These are phyloP conservation scores for Lasioglossum oenotherae DNA, from an alignment of 2,888 invertebrate species.

Conservation along the genomic window DNA sequence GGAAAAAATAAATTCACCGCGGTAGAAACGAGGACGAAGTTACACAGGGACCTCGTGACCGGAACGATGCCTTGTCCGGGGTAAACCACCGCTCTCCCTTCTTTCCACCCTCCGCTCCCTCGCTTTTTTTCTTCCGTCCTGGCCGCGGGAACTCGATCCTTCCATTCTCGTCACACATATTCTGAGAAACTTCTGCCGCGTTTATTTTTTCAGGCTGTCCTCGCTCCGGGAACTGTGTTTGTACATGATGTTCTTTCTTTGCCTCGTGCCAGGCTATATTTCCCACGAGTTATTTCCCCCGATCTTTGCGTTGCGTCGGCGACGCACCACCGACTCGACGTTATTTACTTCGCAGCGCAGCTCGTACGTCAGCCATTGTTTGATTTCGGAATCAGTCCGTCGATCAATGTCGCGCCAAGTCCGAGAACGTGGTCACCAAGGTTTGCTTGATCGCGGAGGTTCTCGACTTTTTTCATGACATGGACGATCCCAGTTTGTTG, in stretches of 20 bases:
- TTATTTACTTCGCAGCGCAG: neutral
- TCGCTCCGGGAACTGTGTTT: neutral
- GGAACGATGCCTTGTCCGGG: constrained; percentile 67
- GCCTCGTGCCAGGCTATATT: constrained; percentile 19
- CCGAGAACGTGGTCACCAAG: too few relatives aligned
- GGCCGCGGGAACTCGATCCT: constrained; percentile 48
- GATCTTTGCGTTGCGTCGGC: neutral
- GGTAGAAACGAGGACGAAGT: constrained; percentile 57
- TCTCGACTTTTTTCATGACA: too few relatives aligned
- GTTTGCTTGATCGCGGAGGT: too few relatives aligned
- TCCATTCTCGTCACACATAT: constrained; percentile 23
- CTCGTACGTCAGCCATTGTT: neutral
- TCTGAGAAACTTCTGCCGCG: constrained; percentile 28
- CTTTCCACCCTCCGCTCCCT: neutral
- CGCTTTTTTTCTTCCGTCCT: constrained; percentile 7
- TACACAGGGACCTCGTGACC: constrained; percentile 60
- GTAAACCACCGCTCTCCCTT: constrained; percentile 39
- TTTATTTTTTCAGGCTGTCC: constrained; percentile 47
- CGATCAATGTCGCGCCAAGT: neutral
- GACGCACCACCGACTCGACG: neutral
- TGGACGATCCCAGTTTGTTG: too few relatives aligned
- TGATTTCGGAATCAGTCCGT: neutral
- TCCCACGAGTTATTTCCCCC: constrained; percentile 21
- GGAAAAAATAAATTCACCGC: constrained; percentile 51
- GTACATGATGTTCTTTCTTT: constrained; percentile 16